These are phyloP conservation scores for Pheosia tremula DNA, from an alignment of 2,888 invertebrate genomes.

Conservation along the genomic window DNA sequence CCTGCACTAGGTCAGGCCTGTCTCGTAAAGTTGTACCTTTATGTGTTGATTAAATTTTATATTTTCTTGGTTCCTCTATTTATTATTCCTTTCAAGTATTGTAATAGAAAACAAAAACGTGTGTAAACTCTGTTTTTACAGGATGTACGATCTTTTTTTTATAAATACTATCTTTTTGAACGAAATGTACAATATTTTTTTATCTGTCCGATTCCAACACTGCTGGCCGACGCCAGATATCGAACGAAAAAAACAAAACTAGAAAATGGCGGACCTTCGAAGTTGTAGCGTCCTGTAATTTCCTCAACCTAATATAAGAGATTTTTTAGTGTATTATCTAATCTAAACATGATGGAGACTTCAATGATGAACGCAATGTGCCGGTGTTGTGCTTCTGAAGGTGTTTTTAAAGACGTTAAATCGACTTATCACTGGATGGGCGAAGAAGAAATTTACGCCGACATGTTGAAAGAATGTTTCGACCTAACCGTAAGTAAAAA, in stretches of 20 bases:
- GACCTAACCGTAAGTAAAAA: slow-evolving; percentile 65
- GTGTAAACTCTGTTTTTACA: too few species aligned
- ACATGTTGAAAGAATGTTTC: slow-evolving; percentile 76
- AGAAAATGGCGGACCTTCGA: slow-evolving; percentile 66
- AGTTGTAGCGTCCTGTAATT: slow-evolving; percentile 46
- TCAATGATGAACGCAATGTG: slow-evolving; percentile 64
- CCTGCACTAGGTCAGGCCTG: too few species aligned
- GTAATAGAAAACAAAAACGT: too few species aligned
- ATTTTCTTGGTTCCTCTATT: too few species aligned
- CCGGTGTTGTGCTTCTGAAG: slow-evolving; percentile 77
- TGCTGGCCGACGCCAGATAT: neutral
- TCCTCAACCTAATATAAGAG: slow-evolving; percentile 16
- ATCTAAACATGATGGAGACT: slow-evolving; percentile 58
- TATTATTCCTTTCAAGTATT: too few species aligned
- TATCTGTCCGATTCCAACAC: too few species aligned
- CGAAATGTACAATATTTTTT: too few species aligned
- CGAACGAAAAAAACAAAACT: neutral
- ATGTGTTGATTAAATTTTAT: too few species aligned
- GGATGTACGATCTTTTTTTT: too few species aligned
- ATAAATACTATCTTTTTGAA: too few species aligned
- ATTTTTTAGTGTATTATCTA: slow-evolving; percentile 34
- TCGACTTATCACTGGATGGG: slow-evolving; percentile 75
- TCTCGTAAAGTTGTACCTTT: too few species aligned
- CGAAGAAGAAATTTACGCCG: slow-evolving; percentile 71
- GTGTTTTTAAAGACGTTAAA: slow-evolving; percentile 71